phyloP scores from a whole-genome alignment of 2,888 invertebrate species.

The Smittia aterrima region DNA sequence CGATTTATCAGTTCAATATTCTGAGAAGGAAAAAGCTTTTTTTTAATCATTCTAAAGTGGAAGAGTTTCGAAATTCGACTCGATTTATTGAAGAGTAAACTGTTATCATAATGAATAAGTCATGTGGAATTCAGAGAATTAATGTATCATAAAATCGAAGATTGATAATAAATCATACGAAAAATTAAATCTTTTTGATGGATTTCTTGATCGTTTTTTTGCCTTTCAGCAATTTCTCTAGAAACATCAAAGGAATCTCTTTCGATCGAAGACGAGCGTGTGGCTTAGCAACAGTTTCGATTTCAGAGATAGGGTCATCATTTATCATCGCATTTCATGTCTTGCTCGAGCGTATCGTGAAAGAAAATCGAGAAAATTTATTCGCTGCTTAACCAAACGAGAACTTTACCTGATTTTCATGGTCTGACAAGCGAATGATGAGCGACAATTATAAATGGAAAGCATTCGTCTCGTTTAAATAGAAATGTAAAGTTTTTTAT shows the following conservation, averaged over 20 bases:
- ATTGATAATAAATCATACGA: not conserved
- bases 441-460: conserved; percentile 25
- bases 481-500: not conserved
- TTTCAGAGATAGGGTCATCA: no score
- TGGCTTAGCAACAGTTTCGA: no score
- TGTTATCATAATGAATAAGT: conserved; percentile 11
- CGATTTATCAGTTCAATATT: no score
- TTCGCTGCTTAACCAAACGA: not conserved
- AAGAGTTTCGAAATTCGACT: not conserved
- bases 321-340: no score
- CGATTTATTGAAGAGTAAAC: not conserved
- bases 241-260: no score
- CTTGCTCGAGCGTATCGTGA: not conserved
- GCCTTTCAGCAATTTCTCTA: no score
- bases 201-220: not conserved
- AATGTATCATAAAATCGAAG: not conserved
- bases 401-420: conserved; percentile 27
- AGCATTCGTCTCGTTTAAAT: conserved; percentile 24
- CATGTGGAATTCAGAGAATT: not conserved
- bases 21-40: not conserved
- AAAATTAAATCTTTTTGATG: not conserved
- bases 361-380: not conserved
- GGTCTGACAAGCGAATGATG: conserved; percentile 27
- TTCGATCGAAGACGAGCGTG: no score
- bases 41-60: not conserved